Percentiles rank a stretch among this genome's conserved stretches.
Conservation (phyloP, 2,797 vertebrate genomes). For the Vultur gryphus region DNA sequence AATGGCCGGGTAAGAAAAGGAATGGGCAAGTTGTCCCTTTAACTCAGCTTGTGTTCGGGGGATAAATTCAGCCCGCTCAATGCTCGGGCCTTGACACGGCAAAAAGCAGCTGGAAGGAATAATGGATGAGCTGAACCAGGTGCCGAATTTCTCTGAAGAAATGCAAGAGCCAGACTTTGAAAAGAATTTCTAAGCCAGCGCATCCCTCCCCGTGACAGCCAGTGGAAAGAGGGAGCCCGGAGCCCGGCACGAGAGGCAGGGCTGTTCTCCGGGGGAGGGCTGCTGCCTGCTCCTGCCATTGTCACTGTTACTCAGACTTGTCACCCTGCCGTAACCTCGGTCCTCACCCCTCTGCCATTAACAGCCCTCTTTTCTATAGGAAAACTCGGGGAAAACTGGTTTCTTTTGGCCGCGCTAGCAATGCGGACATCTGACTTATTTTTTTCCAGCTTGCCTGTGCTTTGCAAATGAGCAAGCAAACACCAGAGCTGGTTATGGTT, state of each 20-base stretch:
- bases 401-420: fast-evolving
- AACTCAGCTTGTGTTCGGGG: neutral
- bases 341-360: neutral
- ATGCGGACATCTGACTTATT: neutral
- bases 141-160: neutral
- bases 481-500: neutral
- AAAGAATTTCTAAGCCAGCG: neutral
- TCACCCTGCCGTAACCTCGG: neutral
- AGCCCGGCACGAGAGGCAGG: neutral
- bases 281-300: neutral
- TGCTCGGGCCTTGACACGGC: neutral
- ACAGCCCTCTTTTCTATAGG: neutral
- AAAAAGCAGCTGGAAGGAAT: conserved; percentile 18
- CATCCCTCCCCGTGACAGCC: neutral
- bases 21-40: neutral
- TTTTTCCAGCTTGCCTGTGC: neutral
- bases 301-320: neutral
- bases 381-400: neutral
- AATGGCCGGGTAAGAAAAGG: neutral
- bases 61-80: neutral
- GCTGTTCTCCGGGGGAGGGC: neutral
- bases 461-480: neutral
- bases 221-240: neutral
- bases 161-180: neutral
- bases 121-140: conserved; percentile 20